These are phyloP conservation scores for Larimichthys crocea DNA, from an alignment of 2,113 vertebrate species.

Conservation along the genomic window DNA sequence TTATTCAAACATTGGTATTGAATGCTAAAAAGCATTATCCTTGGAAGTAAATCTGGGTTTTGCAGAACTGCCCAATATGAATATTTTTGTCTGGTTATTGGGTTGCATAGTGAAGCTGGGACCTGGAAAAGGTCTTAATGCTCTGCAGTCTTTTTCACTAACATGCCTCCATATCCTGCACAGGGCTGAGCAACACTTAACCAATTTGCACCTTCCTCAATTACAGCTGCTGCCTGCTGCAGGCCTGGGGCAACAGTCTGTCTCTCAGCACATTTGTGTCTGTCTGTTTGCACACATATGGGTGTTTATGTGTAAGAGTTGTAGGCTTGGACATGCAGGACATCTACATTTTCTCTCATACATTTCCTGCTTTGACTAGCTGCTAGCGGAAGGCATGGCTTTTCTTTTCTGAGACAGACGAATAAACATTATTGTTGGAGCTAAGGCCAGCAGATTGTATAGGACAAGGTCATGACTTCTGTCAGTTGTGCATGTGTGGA, in stretches of 20 bases:
- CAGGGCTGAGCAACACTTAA: conserved; percentile 34
- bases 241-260: conserved; percentile 7
- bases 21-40: neutral
- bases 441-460: conserved; percentile 54
- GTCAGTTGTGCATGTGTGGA: conserved; percentile 34
- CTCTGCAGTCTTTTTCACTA: conserved; percentile 18
- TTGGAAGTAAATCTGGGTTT: neutral
- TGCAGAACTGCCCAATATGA: conserved; percentile 1
- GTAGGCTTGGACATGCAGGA: conserved; percentile 46
- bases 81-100: too few relatives aligned
- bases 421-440: conserved; percentile 84
- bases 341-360: conserved; percentile 66
- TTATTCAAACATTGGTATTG: neutral
- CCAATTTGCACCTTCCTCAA: conserved; percentile 61
- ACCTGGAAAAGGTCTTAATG: conserved; percentile 16
- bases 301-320: conserved; percentile 54
- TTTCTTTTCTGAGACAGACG: conserved; percentile 77
- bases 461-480: conserved; percentile 63
- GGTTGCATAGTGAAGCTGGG: neutral
- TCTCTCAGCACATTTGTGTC: conserved; percentile 12
- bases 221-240: conserved; percentile 14
- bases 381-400: conserved; percentile 64
- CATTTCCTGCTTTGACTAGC: conserved; percentile 81
- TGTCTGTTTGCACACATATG: conserved; percentile 44
- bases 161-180: conserved; percentile 19